Evolutionary conservation across 2,797 vertebrate genomes (phyloP).

Genomic region (Sylvia borin): DNA sequence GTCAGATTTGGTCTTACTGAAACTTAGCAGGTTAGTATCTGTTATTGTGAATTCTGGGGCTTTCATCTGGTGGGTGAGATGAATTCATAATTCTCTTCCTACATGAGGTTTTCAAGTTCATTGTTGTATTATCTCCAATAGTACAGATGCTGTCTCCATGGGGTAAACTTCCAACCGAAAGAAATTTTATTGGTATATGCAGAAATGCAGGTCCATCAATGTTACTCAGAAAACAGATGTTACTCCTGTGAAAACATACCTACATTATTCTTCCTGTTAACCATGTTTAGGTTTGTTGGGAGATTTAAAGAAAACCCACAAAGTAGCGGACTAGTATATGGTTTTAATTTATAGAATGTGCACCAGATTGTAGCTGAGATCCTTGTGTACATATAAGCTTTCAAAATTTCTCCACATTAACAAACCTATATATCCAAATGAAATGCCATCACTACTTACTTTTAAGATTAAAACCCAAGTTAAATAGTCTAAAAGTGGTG

Average conservation of each 20-base stretch:
- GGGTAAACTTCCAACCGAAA: neutral
- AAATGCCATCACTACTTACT: neutral
- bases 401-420: neutral
- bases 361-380: neutral
- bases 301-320: neutral
- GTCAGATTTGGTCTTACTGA: constrained; percentile 91
- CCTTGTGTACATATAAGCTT: neutral
- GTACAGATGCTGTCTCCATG: neutral
- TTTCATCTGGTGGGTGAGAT: neutral
- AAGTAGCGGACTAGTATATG: neutral
- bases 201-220: neutral
- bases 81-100: neutral
- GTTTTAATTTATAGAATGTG: neutral
- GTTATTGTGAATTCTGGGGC: neutral
- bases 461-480: neutral
- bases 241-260: neutral
- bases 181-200: neutral
- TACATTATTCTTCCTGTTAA: neutral
- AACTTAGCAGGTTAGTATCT: constrained; percentile 86
- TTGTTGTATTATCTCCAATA: neutral
- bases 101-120: neutral
- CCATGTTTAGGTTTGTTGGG: neutral
- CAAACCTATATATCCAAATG: constrained; percentile 6
- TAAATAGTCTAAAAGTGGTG: constrained; percentile 6
- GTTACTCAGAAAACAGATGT: neutral